Evolutionary conservation across 1,140 invertebrate species (phyloP).

Genomic region (Zaprionus lachaisei): DNA sequence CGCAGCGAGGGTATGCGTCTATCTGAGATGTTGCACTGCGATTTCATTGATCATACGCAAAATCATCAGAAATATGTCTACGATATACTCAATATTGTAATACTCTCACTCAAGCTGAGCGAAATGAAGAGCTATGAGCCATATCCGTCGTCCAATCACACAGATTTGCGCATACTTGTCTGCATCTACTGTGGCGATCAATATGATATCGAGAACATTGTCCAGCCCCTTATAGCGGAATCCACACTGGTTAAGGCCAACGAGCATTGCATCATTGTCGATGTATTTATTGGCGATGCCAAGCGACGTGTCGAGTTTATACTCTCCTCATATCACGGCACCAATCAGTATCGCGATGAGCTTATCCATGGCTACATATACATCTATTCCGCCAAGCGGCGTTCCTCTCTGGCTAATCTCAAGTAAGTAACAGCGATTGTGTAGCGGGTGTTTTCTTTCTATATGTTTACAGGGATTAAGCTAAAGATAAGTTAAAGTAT

Average conservation of each 20-base stretch:
- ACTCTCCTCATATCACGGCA: constrained; percentile 97
- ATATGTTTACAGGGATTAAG: too few species aligned
- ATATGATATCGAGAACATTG: constrained; percentile 94
- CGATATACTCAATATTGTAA: constrained; percentile 82
- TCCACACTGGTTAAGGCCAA: constrained; percentile 94
- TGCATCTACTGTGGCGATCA: constrained; percentile 99
- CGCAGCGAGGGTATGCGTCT: constrained; percentile 95
- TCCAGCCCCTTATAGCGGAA: constrained; percentile 94
- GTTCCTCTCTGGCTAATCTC: constrained; percentile 96
- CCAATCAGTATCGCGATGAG: constrained; percentile 95
- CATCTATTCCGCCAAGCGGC: constrained; percentile 97
- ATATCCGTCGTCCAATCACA: constrained; percentile 82
- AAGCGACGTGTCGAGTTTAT: constrained; percentile 96
- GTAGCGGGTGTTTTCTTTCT: background rate
- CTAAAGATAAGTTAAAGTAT: too few species aligned
- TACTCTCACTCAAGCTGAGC: constrained; percentile 76
- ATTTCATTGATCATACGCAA: constrained; percentile 83
- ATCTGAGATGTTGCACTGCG: constrained; percentile 90
- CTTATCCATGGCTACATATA: constrained; percentile 98
- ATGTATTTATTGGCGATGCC: constrained; percentile 95
- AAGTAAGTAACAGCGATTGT: constrained; percentile 87
- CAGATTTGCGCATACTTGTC: constrained; percentile 92
- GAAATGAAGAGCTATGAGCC: constrained; percentile 83
- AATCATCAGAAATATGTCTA: constrained; percentile 84
- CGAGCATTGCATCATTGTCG: constrained; percentile 94